Conservation (phyloP, 2,797 vertebrate genomes). For the Serranus cabrilla region DNA sequence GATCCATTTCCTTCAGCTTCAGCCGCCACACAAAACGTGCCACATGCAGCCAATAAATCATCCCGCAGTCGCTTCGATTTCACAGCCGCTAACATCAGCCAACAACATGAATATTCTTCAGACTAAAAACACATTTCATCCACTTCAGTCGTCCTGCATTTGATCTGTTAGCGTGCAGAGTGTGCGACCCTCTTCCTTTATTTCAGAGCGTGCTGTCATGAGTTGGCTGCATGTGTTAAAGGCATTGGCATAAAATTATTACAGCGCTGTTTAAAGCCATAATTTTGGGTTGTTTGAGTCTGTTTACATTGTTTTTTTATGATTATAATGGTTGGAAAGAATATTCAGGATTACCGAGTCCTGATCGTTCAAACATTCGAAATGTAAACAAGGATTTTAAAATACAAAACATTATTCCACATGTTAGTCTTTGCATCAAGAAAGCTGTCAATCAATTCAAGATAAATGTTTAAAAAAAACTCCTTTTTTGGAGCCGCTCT, state of each 20-base stretch:
- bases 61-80: conserved; percentile 42
- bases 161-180: conserved; percentile 30
- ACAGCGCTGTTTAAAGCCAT: neutral
- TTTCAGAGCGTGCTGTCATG: neutral
- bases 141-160: conserved; percentile 22
- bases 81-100: conserved; percentile 40
- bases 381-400: conserved; percentile 28
- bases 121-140: conserved; percentile 44
- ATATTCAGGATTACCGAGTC: neutral
- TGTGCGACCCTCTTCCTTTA: too few relatives aligned
- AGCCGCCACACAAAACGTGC: conserved; percentile 34
- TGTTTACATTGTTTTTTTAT: conserved; percentile 25
- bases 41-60: conserved; percentile 56
- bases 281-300: neutral
- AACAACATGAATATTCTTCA: conserved; percentile 52
- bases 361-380: neutral
- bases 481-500: neutral
- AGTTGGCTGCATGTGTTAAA: conserved; percentile 24
- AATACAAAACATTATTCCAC: neutral
- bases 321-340: neutral
- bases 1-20: conserved; percentile 53
- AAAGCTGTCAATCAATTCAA: conserved; percentile 25
- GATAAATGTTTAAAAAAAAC: conserved; percentile 3
- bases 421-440: conserved; percentile 17
- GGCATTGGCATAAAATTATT: neutral